Conservation (phyloP, 1,140 invertebrate species). For the Medauroidea extradentata region DNA sequence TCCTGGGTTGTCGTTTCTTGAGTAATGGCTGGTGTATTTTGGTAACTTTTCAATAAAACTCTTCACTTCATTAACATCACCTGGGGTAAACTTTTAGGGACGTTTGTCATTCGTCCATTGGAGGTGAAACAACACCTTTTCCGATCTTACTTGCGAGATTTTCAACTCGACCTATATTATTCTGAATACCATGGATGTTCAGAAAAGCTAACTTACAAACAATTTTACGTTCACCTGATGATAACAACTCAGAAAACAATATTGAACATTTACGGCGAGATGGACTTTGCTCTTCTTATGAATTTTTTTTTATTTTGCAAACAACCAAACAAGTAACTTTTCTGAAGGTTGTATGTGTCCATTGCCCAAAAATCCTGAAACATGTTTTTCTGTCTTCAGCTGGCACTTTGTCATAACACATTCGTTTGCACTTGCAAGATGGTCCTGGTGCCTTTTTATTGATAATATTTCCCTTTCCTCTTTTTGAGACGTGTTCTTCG, state of each 20-base stretch:
- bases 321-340: background rate
- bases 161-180: background rate
- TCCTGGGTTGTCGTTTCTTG: background rate
- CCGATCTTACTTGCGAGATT: background rate
- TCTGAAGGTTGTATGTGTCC: too few species aligned
- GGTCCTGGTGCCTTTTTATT: too few species aligned
- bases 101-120: background rate
- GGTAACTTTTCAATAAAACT: background rate
- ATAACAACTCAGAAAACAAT: background rate
- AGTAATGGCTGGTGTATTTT: slow-evolving; percentile 3
- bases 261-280: background rate
- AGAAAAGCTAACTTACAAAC: slow-evolving; percentile 1
- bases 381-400: too few species aligned
- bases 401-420: too few species aligned
- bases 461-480: too few species aligned
- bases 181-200: background rate
- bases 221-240: background rate
- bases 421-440: too few species aligned
- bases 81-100: background rate
- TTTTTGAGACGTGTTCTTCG: too few species aligned
- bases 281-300: background rate
- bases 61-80: background rate
- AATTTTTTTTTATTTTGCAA: background rate
- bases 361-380: too few species aligned
- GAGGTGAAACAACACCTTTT: background rate